Conservation (phyloP, 2,113 vertebrate species). For the Chionomys nivalis region DNA sequence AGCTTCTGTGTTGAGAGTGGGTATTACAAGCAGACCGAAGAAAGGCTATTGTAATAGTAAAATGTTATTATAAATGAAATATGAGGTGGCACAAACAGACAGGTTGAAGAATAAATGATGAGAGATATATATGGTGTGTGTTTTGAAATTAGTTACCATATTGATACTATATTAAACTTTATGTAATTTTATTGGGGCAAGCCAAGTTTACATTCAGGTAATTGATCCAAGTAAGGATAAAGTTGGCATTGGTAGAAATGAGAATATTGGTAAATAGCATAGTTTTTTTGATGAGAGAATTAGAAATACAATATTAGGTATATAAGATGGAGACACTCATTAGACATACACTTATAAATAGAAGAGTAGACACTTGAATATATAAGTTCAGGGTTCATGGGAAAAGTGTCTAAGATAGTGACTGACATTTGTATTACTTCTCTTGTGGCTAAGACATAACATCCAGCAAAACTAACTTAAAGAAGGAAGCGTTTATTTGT, state of each 20-base stretch:
- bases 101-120: background rate
- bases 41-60: background rate
- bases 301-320: background rate
- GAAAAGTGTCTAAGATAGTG: background rate
- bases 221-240: background rate
- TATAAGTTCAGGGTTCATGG: background rate
- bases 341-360: background rate
- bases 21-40: background rate
- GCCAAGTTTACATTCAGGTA: background rate
- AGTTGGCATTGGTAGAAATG: background rate
- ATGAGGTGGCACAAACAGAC: background rate
- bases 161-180: background rate
- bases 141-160: background rate
- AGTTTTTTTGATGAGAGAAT: background rate
- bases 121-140: background rate
- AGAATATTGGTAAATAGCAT: background rate
- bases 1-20: background rate
- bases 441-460: background rate
- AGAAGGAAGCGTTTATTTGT: background rate
- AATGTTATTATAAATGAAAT: background rate
- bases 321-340: background rate
- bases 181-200: background rate
- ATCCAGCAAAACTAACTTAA: background rate
- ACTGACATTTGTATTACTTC: background rate
- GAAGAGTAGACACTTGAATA: background rate